A percentile compares a stretch with the other conserved stretches of the same genome.
phyloP scores from a whole-genome alignment of 2,113 vertebrate species.

The Cricetomys ansorgei region DNA sequence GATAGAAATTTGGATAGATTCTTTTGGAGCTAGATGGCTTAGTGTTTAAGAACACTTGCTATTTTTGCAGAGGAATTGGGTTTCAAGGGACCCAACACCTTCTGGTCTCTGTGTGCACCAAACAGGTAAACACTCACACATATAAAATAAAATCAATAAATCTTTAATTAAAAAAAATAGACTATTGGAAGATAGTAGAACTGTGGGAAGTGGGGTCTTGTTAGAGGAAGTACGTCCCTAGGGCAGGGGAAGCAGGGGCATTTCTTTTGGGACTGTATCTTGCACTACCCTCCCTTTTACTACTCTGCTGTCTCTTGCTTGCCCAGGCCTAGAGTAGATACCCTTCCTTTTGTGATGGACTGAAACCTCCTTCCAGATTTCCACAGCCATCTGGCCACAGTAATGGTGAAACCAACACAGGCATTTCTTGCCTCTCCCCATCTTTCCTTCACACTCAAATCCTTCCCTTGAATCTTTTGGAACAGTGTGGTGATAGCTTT shows the following conservation, averaged over 20 bases:
- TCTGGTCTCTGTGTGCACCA: neutral
- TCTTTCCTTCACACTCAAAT: neutral
- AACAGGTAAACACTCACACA: neutral
- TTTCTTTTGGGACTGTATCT: neutral
- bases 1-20: neutral
- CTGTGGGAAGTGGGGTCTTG: no score
- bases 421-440: neutral
- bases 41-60: neutral
- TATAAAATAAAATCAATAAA: neutral
- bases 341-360: neutral
- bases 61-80: neutral
- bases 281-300: fast-evolving
- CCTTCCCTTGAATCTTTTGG: neutral
- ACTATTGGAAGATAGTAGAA: neutral
- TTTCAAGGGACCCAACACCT: neutral
- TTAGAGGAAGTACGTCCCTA: neutral
- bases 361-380: neutral
- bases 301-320: neutral
- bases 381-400: neutral
- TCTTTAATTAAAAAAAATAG: neutral
- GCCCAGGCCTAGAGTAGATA: neutral
- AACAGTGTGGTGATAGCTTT: neutral
- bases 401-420: neutral
- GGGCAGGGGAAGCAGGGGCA: no score
- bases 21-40: neutral